Conservation (phyloP, 2,888 invertebrate genomes). For the Flabesymbios commensalis region DNA sequence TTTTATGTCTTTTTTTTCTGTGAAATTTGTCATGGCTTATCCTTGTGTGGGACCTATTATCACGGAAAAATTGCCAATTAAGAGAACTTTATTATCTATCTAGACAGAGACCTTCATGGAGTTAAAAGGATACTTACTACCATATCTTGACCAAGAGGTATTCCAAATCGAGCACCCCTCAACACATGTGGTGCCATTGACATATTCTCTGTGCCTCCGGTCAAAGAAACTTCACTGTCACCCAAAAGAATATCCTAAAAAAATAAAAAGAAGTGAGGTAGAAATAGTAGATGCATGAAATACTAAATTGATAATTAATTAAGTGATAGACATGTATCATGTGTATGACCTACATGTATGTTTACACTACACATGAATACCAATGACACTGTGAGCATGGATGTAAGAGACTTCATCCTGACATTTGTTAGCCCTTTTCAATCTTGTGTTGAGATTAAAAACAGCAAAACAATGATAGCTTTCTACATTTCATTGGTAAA, state of each 20-base stretch:
- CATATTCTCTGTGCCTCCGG: slow-evolving; percentile 96
- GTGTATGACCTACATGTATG: background rate
- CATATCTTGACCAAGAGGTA: slow-evolving; percentile 74
- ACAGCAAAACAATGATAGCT: too few relatives aligned
- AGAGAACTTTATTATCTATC: too few relatives aligned
- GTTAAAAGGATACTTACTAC: slow-evolving; percentile 46
- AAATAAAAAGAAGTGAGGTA: background rate
- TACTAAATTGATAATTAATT: background rate
- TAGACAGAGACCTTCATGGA: too few relatives aligned
- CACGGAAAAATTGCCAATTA: background rate
- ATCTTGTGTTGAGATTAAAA: too few relatives aligned
- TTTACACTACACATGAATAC: too few relatives aligned
- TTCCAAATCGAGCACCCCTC: slow-evolving; percentile 82
- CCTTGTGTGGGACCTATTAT: too few relatives aligned
- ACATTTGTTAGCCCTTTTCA: too few relatives aligned
- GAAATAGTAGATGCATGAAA: background rate
- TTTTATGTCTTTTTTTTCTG: too few relatives aligned
- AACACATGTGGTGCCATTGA: slow-evolving; percentile 86
- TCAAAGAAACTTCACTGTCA: slow-evolving; percentile 81
- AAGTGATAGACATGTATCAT: background rate
- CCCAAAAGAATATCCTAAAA: slow-evolving; percentile 81
- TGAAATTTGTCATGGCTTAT: too few relatives aligned
- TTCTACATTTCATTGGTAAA: too few relatives aligned
- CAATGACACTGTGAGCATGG: too few relatives aligned
- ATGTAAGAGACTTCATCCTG: too few relatives aligned